Base-by-base conservation (phyloP, 2,113 vertebrate species). In the Orientallactaga bullata region DNA sequence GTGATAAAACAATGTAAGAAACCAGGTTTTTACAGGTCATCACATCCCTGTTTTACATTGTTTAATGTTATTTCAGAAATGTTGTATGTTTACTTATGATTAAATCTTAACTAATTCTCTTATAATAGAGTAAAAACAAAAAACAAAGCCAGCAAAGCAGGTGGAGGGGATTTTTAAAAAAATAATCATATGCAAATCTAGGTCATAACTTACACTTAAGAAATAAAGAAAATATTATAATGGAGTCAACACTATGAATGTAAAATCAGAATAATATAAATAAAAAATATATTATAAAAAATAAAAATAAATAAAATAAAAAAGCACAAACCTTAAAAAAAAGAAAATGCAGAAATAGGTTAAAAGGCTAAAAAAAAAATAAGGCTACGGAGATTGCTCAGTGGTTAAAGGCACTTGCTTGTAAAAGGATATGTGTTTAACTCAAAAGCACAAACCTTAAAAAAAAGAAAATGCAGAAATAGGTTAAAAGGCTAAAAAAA, bases 401-500 rank as follows among this genome's bases (percentile, higher is more conserved):
- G 60, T 16, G 60, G 60, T 61, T 61, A 61, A 61, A 21, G 21
- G 16, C 60, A 58, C 51, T 28, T 66, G 60, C 78, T 88, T 42
- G 47, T 32, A 79, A 88, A 39, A 68, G 26, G 5, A n/a, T 30
- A 26, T 66, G 39, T 77, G 72, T 74, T 61, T 39, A 23, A 7
- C 15, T 78, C 23, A n/a, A n/a, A n/a, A n/a, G n/a, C n/a, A n/a
- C n/a, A n/a, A n/a, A n/a, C n/a, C n/a, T n/a, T n/a, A n/a, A n/a
- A n/a, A n/a, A n/a, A n/a, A n/a, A 69, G 78, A 95, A 97, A 95
- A 92, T 51, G 76, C 4, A 85, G 37, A 81, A 87, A 83, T 26
- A 80, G 55, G 86, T 72, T 91, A 69, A 89, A 87, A 81, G 58
- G 63, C 55, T n/a, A 91, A 90, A 73, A 63, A n/a, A n/a, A n/a